Evolutionary conservation across 2,797 vertebrate genomes (phyloP), one percentile per base, ranked within the genome.

Genomic region (Acanthiza pusilla): DNA sequence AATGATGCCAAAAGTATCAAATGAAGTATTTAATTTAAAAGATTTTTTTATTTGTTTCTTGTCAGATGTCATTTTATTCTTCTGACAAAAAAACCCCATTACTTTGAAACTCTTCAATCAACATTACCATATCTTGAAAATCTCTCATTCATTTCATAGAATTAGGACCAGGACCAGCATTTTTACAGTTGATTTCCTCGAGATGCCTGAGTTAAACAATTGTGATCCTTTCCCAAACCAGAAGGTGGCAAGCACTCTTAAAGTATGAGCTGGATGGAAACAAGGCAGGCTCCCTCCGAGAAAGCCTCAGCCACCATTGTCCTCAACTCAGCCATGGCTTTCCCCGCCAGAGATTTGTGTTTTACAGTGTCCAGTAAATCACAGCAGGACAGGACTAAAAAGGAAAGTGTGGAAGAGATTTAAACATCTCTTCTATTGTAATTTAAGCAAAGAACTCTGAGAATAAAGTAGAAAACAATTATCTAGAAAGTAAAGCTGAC

Each of bases 171-270:
- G 85, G 19, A 91, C 14, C 50, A 42, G 25, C 11, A 53, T 74
- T 90, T 88, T 79, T 75, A 66, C 57, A 32, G 55, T 25, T 12
- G 3, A 53, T 76, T 93, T 72, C 47, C 36, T 53, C 51, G 73
- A 6, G 15, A 6, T 26, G 27, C 47, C 62, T 2, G 16, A 71
- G 23, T 45, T 63, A 75, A 85, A 63, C 3, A n/a, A 23, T 16
- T 94, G 95, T 90, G 85, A 78, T 95, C 95, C 96, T 94, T 75
- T 70, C 81, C 20, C 19, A 78, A 86, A 84, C 96, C 96, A 84
- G 95, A 93, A 96, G 96, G 95, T 96, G 96, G 96, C 96, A 94
- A 96, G 91, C 96, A 96, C 45, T 96, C 91, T 93, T 91, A 95
- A 96, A 94, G 66, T 58, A 95, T 96, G 94, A 94, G 55, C 62